These are phyloP conservation scores for Chelidonichthys spinosus DNA, from an alignment of 2,797 vertebrate genomes.

Conservation along the genomic window DNA sequence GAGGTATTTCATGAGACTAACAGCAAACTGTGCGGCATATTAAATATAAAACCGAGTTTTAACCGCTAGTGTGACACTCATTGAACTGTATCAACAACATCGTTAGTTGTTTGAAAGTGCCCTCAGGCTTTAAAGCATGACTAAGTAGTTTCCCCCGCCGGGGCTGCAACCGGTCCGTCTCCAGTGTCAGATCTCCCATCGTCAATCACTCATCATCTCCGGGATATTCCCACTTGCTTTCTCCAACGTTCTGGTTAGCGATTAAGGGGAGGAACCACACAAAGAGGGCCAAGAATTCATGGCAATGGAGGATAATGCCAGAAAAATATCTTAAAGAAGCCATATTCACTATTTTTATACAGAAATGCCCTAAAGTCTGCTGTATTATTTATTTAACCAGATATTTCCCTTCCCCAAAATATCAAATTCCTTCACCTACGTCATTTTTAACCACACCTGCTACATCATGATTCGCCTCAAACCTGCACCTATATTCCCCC, in stretches of 20 bases:
- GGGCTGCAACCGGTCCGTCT: constrained; percentile 45
- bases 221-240: constrained; percentile 50
- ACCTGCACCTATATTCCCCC: constrained; percentile 56
- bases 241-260: constrained; percentile 38
- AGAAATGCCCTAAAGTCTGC: not conserved
- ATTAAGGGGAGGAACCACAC: constrained; percentile 18
- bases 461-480: constrained; percentile 55
- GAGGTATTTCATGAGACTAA: constrained; percentile 23
- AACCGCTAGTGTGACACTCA: constrained; percentile 51
- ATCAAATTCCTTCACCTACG: too few species aligned
- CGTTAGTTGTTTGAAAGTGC: constrained; percentile 72
- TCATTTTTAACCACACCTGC: not conserved
- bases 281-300: not conserved
- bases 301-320: not conserved
- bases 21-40: constrained; percentile 51
- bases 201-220: constrained; percentile 50
- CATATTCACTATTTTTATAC: constrained; percentile 12
- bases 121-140: constrained; percentile 65
- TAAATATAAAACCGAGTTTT: constrained; percentile 51
- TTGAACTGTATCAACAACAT: constrained; percentile 52
- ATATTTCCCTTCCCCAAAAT: not conserved
- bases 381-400: not conserved
- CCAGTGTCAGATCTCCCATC: constrained; percentile 51
- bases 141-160: constrained; percentile 60
- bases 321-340: not conserved